A percentile compares a stretch with the other conserved stretches of the same genome.
Conservation (phyloP, 2,113 vertebrate species). For the Pogonocichla stellata region DNA sequence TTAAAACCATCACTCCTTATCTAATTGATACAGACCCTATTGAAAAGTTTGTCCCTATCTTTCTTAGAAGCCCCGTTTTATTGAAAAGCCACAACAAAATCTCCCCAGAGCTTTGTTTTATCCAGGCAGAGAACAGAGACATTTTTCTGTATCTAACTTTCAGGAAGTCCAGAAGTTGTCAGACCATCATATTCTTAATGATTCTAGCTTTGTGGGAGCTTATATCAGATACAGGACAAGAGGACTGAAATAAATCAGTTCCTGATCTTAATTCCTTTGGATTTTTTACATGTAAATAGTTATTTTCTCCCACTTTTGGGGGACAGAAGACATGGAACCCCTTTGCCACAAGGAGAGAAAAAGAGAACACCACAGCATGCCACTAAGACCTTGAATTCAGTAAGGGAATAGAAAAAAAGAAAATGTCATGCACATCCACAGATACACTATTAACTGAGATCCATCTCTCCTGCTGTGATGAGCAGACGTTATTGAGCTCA, state of each 20-base stretch:
- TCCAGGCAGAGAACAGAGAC: background rate
- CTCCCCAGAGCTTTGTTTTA: background rate
- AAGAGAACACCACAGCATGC: background rate
- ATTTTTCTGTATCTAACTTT: background rate
- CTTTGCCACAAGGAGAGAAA: background rate
- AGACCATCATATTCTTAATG: background rate
- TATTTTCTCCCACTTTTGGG: background rate
- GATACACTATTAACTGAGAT: background rate
- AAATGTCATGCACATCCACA: background rate
- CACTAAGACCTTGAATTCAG: rapidly evolving
- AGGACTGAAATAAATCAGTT: background rate
- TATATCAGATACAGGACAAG: background rate
- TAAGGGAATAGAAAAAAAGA: too few species aligned
- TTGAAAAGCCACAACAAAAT: background rate
- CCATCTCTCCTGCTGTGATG: background rate
- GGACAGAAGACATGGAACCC: background rate
- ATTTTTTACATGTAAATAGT: background rate
- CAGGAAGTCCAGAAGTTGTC: background rate
- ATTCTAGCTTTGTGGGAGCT: background rate
- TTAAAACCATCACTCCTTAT: background rate
- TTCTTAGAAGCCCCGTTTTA: background rate
- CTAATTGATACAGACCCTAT: rapidly evolving
- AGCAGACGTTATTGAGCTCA: background rate
- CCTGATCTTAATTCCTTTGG: background rate
- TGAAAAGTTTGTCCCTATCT: background rate